Evolutionary conservation across 2,113 vertebrate genomes (phyloP), one percentile per base, ranked within the genome.

Genomic region (Elephas maximus): DNA sequence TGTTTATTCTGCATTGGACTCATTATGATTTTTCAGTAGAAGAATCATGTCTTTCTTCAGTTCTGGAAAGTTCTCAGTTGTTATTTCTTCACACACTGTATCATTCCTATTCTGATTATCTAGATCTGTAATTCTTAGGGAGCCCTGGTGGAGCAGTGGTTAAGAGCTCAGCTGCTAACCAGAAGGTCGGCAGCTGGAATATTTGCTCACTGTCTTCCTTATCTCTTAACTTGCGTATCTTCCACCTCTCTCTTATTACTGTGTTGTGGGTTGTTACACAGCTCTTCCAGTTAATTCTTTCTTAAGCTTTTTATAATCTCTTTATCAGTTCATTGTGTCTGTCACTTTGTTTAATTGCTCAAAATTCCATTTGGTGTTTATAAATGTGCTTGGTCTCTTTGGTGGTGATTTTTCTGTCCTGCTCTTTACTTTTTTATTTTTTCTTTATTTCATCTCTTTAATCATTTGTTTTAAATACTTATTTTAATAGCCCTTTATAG

Each of bases 301-400:
- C 57, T 48, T 77, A 88, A 97, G 51, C 37, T 69, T 69, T 91
- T 53, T 23, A 21, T 78, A 78, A 48, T 88, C 67, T 71, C 45
- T 86, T 17, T n/a, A 26, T 78, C 87, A 53, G 20, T 60, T 78
- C 33, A 51, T 80, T 37, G 24, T 67, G 23, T 88, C 44, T 96
- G 0, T 57, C 63, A 63, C 41, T 63, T 90, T 45, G 10, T 81
- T 80, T 77, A 89, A 69, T 65, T 51, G 14, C 78, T 91, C 82
- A 48, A 1, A 48, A 41, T 76, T 92, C 79, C 83, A 1, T 69
- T 77, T 86, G 41, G n/a, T 92, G 41, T 76, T 73, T 62, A 67
- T 84, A 63, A 83, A 37, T 92, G 63, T 69, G 69, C 41, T 85
- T 78, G 62, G 30, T 82, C 45, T 84, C 90, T 87, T 76, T n/a